A percentile compares a stretch with the other conserved stretches of the same genome.
Evolutionary conservation across 2,888 invertebrate genomes (phyloP).

Genomic region (Torymus tubicola): DNA sequence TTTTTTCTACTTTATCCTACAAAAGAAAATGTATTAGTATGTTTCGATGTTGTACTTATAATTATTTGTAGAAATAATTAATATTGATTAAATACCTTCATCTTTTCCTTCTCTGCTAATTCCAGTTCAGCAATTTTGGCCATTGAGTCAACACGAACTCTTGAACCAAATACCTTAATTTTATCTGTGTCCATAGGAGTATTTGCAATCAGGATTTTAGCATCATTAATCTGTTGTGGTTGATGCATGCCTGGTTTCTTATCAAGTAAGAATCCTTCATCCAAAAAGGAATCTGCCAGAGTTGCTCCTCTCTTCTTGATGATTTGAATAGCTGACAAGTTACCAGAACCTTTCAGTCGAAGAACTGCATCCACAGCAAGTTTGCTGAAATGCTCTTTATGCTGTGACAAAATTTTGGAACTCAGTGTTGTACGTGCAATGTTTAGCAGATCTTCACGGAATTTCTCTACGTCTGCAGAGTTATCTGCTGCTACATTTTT

Average conservation of each 20-base stretch:
- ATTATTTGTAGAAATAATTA: conserved; percentile 9
- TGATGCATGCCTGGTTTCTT: conserved; percentile 99
- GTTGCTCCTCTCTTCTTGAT: conserved; percentile 97
- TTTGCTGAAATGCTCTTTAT: conserved; percentile 97
- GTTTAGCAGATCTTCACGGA: conserved; percentile 93
- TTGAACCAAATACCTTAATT: conserved; percentile 98
- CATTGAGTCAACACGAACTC: conserved; percentile 94
- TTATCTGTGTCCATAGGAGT: conserved; percentile 99
- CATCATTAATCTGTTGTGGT: conserved; percentile 96
- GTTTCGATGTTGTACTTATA: not conserved
- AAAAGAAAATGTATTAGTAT: conserved; percentile 15
- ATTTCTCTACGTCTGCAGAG: conserved; percentile 85
- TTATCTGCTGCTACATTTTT: conserved; percentile 89
- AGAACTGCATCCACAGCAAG: conserved; percentile 97
- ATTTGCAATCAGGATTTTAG: conserved; percentile 97
- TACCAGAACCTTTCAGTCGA: conserved; percentile 95
- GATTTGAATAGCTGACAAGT: conserved; percentile 96
- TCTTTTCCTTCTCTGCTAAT: conserved; percentile 98
- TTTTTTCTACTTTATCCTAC: conserved; percentile 95
- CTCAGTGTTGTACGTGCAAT: conserved; percentile 98
- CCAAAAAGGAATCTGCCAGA: conserved; percentile 96
- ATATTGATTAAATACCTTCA: conserved; percentile 81
- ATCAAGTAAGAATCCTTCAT: conserved; percentile 95
- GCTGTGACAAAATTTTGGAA: conserved; percentile 97
- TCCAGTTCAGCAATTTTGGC: conserved; percentile 98